Base-by-base conservation (phyloP, 2,797 vertebrate genomes). In the Periophthalmus magnuspinnatus region DNA sequence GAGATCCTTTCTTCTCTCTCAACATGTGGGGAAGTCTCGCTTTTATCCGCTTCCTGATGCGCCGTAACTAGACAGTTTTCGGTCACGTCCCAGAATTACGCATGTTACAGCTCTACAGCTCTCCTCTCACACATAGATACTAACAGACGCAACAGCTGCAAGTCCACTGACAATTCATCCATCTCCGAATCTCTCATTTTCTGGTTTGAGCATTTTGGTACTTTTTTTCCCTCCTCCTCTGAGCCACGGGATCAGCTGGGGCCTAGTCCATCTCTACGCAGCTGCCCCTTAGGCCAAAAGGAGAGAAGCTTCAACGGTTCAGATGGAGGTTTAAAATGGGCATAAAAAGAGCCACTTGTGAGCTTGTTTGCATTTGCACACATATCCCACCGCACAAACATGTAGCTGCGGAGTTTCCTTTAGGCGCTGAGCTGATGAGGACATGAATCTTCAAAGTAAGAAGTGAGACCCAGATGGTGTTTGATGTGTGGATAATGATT, bases 401-500 rank as follows among this genome's bases (percentile, higher is more conserved):
- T 65, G 64, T 71, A 74, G 87, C 67, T 70, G 50, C 33, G 7
- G 71, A 57, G 70, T 63, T 84, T 88, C 83, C 88, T 91, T 80
- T 65, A 81, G 88, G 89, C 83, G 1, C 50, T 62, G 64, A 69
- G 68, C 78, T 85, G 90, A 90, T 87, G 83, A 86, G 80, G 81
- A 89, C 81, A 75, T 75, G 81, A 84, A 87, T 84, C 89, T 90
- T 92, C 88, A 91, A 91, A 93, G 92, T 83, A 69, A 73, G 7
- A 81, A 81, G 85, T 56, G 79, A 86, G 81, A 81, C 71, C 81
- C 85, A 81, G 85, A 88, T 84, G 83, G 81, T 68, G 86, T 91
- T 88, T 91, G 89, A 93, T 92, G 88, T 91, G 83, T 72, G 89
- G 86, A 85, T 92, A 91, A 93, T 90, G 88, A 91, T 88, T 92